A percentile compares a stretch with the other conserved stretches of the same genome.
These are phyloP conservation scores for Corythoichthys intestinalis DNA, from an alignment of 2,113 vertebrate genomes.

Conservation along the genomic window DNA sequence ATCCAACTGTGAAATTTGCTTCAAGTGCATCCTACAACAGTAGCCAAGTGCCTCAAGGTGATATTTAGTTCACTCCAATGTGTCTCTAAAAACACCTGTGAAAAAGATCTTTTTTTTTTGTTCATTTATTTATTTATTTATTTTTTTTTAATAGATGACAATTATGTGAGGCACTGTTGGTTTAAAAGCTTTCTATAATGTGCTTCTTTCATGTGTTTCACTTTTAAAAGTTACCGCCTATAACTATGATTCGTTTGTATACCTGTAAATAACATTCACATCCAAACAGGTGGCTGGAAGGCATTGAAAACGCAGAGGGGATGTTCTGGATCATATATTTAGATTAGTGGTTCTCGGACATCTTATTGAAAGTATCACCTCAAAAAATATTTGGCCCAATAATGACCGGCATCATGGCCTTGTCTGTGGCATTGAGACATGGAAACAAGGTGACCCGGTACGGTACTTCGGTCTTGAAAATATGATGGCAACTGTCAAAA, in stretches of 20 bases:
- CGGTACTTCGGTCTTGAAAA: no score
- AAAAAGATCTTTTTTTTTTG: conserved; percentile 17
- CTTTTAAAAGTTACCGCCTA: conserved; percentile 5
- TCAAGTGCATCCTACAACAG: conserved; percentile 18
- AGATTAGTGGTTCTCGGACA: no score
- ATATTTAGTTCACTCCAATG: conserved; percentile 21
- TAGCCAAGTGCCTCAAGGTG: conserved; percentile 32
- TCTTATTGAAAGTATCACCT: no score
- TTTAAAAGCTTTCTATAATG: conserved; percentile 20
- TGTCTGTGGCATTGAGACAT: no score
- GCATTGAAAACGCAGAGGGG: conserved; percentile 23
- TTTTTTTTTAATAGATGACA: not conserved
- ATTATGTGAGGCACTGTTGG: conserved; percentile 24
- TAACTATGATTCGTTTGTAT: conserved; percentile 17
- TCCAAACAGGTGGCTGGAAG: conserved; percentile 23
- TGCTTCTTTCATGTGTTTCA: conserved; percentile 8
- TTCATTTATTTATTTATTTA: not conserved
- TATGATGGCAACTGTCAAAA: no score
- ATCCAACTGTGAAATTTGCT: conserved; percentile 44
- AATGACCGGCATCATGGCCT: no score
- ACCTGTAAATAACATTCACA: conserved; percentile 35
- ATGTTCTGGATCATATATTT: conserved; percentile 11
- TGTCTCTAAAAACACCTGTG: conserved; percentile 22
- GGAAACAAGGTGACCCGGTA: no score
- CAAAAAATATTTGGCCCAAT: no score